Percentiles rank a stretch among this genome's conserved stretches.
These are phyloP conservation scores for Lepidostoma basale DNA, from an alignment of 1,140 invertebrate species.

Conservation along the genomic window DNA sequence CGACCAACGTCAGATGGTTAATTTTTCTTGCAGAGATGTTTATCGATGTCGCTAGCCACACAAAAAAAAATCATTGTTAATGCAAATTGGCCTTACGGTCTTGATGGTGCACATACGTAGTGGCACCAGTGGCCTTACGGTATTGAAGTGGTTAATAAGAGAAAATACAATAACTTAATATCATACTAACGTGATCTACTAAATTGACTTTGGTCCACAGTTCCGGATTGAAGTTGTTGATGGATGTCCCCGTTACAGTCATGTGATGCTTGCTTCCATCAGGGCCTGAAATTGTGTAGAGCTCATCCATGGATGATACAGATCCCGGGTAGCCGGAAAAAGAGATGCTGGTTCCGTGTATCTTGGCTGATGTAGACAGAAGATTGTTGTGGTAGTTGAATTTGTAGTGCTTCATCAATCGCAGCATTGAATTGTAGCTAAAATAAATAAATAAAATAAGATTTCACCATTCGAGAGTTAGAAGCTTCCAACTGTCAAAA, in stretches of 20 bases:
- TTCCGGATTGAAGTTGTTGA: constrained; percentile 62
- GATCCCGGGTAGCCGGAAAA: constrained; percentile 91
- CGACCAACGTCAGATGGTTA: no score
- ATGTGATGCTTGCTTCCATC: constrained; percentile 57
- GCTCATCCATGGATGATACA: constrained; percentile 87
- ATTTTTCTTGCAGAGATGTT: no score
- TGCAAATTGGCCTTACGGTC: no score
- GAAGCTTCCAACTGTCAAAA: no score
- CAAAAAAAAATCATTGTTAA: no score
- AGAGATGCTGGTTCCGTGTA: constrained; percentile 72
- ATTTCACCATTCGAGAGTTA: no score
- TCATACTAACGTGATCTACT: constrained; percentile 57
- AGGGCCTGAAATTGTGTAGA: constrained; percentile 68
- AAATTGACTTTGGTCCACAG: constrained; percentile 62
- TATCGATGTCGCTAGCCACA: no score
- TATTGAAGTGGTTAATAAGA: no score
- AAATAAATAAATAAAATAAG: constrained; percentile 39
- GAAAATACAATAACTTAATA: no score
- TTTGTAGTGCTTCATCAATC: constrained; percentile 89
- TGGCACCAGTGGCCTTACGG: no score
- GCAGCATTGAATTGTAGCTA: constrained; percentile 84
- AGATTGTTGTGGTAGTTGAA: constrained; percentile 75
- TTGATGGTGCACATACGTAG: no score
- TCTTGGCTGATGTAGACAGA: constrained; percentile 62
- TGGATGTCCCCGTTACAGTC: constrained; percentile 64